A percentile compares a stretch with the other conserved stretches of the same genome.
Evolutionary conservation across 2,888 invertebrate species (phyloP).

Genomic region (Lapara coniferarum): DNA sequence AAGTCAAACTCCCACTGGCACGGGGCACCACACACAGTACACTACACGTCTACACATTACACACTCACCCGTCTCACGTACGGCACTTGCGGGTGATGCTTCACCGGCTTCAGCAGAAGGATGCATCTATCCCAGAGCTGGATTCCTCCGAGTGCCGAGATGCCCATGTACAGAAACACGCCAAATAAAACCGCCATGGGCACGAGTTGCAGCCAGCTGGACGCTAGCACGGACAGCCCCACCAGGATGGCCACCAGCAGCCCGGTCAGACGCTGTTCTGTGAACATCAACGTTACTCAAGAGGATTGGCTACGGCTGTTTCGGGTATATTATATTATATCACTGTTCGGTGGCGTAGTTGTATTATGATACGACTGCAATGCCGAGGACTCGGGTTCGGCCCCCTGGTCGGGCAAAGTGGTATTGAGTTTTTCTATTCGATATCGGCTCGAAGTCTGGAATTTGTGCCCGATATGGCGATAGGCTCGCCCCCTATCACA

Average conservation of each 20-base stretch:
- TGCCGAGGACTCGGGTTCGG: too few species aligned
- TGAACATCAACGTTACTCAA: conserved; percentile 31
- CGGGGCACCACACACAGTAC: background rate
- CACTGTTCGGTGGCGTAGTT: too few species aligned
- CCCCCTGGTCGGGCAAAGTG: too few species aligned
- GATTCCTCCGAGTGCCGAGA: conserved; percentile 96
- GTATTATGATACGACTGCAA: too few species aligned
- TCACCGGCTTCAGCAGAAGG: conserved; percentile 96
- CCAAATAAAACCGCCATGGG: conserved; percentile 99
- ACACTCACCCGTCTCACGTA: conserved; percentile 93
- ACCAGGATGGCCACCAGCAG: conserved; percentile 91
- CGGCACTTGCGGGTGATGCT: conserved; percentile 95
- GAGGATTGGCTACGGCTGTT: too few species aligned
- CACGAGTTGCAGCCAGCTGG: conserved; percentile 90
- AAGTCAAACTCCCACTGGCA: background rate
- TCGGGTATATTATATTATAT: too few species aligned
- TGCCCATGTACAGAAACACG: conserved; percentile 98
- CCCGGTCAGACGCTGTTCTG: conserved; percentile 93
- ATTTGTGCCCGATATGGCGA: too few species aligned
- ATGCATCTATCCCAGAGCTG: conserved; percentile 96
- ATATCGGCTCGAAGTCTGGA: too few species aligned
- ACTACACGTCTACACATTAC: background rate
- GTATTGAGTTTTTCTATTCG: too few species aligned
- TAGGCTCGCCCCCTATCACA: too few species aligned
- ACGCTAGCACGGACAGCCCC: conserved; percentile 93